Evolutionary conservation across 1,140 invertebrate genomes (phyloP), one percentile per base, ranked within the genome.

Genomic region (Ganaspis sp.): DNA sequence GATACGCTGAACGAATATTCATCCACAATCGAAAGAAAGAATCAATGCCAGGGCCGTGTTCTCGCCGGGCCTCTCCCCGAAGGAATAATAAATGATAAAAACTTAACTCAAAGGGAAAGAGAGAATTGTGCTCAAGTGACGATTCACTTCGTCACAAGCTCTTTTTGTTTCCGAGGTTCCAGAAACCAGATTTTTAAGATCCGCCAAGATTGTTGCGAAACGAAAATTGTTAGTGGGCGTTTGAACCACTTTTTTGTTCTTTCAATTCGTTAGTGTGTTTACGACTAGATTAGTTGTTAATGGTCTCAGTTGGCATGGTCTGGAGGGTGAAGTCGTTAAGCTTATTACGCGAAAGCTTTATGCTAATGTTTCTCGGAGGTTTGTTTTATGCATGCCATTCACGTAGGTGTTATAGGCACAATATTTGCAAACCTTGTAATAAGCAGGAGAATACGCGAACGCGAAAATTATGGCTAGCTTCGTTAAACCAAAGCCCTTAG

Each of bases 361-460:
- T 72, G 74, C 79, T 79, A 81, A 83, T 83, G 79, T 80, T 80
- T 76, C 79, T 74, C 15, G 19, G 42, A 69, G 21, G 19, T 81
- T 79, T 73, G 76, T 81, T 81, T 79, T 83, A 83, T 81, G 71
- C 81, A 77, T 76, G 82, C 79, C 81, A 79, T 81, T 75, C 23
- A 77, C 80, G 77, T 81, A 79, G 81, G 81, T 79, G 79, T 79
- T 77, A 70, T 69, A 45, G 40, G 69, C 74, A 80, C 75, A 70
- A 79, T 83, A 83, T 79, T 81, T 76, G 72, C 76, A 23, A 74
- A 75, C 72, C 73, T 77, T 77, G 49, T 72, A 80, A 77, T 73
- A 70, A 78, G 69, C 4, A 12, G 40, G 70, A n/a, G 15, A 49
- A 42, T 72, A 42, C 23, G 37, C 15, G 15, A 42, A 78, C 69